Base-by-base conservation (phyloP, 1,140 invertebrate species). In the Pomacea maculata region DNA sequence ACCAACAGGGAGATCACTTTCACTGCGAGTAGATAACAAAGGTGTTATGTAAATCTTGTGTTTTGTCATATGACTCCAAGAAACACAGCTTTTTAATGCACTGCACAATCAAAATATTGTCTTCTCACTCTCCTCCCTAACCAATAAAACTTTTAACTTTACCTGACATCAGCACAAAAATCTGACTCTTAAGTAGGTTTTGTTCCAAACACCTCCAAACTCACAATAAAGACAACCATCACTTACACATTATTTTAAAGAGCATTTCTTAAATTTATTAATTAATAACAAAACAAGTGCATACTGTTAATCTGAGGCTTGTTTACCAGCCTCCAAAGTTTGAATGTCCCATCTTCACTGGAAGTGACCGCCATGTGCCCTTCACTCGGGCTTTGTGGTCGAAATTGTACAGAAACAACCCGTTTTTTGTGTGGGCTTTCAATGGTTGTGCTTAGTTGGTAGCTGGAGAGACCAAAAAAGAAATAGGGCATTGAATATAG, bases 311-410 rank as follows among this genome's bases (percentile, higher is more conserved):
- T 89, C 78, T 87, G 87, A 52, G 86, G 92, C 72, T 87, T 89
- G 76, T 94, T 92, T 7, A 91, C 87, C 0, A 95, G 83, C 79
- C 91, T 90, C 95, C 95, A 96, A 15, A 95, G 90, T 90, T 95
- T 96, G 83, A 96, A 95, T 83, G 93, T 93, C 45, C 93, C 92
- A 90, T 96, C 95, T 74, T 90, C 89, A 54, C 95, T 94, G 64
- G 94, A 93, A 7, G 94, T 95, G 8, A 95, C 93, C 72, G 93
- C 93, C 78, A 93, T 90, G 25, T 83, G 84, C 14, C 54, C 57
- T 14, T 80, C 65, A 11, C 67, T 45, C 14, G 25, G 73, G n/a
- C 11, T 17, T 63, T 15, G 67, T 76, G 94, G 94, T 85, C 94
- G 93, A 87, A 96, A 95, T 83, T 91, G 87, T 52, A 96, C 88